Conservation (phyloP, 2,888 invertebrate species). For the Caenorhabditis afra region DNA sequence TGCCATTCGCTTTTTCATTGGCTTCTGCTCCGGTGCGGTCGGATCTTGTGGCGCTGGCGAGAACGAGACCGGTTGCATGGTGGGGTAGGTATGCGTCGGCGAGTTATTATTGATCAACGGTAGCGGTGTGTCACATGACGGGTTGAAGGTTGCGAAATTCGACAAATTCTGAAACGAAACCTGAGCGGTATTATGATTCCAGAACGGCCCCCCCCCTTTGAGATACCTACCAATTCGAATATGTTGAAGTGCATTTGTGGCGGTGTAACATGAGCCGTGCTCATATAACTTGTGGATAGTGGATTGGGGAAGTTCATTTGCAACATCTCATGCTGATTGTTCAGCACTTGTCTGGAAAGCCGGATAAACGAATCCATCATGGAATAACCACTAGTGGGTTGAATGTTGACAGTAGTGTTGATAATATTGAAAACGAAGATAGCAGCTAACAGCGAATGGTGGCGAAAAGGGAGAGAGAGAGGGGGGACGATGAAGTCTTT, state of each 20-base stretch:
- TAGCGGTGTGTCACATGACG: constrained; percentile 40
- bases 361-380: constrained; percentile 28
- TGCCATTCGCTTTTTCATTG: constrained; percentile 68
- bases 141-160: constrained; percentile 30
- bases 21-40: constrained; percentile 57
- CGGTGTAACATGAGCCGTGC: constrained; percentile 37
- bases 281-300: constrained; percentile 52
- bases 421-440: neutral
- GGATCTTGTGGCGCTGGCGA: constrained; percentile 74
- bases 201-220: neutral
- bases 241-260: constrained; percentile 47
- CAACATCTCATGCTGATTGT: constrained; percentile 50
- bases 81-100: constrained; percentile 37
- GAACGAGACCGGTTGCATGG: constrained; percentile 53
- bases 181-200: neutral
- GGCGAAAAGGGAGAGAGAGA: constrained; percentile 1
- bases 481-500: constrained; percentile 15
- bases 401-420: constrained; percentile 15
- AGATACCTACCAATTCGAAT: constrained; percentile 48
- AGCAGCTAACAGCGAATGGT: neutral
- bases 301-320: constrained; percentile 52
- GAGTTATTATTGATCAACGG: constrained; percentile 47
- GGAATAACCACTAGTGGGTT: constrained; percentile 3
- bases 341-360: constrained; percentile 57
- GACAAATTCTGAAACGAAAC: constrained; percentile 35